Evolutionary conservation across 2,797 vertebrate species (phyloP).

Genomic region (Propithecus perrieri): DNA sequence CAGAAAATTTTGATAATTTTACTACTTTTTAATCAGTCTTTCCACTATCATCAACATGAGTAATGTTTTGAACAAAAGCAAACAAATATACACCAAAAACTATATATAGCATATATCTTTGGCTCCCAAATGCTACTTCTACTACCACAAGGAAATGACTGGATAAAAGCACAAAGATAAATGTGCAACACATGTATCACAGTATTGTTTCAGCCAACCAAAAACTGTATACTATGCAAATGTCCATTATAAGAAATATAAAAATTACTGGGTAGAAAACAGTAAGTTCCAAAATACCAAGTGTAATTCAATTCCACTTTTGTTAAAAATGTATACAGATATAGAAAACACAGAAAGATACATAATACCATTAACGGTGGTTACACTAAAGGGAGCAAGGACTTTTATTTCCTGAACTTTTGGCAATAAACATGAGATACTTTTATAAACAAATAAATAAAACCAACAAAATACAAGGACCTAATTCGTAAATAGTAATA

Average conservation of each 20-base stretch:
- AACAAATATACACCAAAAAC: constrained; percentile 11
- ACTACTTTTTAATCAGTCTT: constrained; percentile 23
- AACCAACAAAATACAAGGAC: neutral
- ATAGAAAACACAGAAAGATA: neutral
- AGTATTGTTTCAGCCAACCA: constrained; percentile 11
- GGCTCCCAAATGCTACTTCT: constrained; percentile 47
- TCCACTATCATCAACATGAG: neutral
- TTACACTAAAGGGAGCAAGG: neutral
- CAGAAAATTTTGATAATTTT: constrained; percentile 32
- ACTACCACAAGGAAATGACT: constrained; percentile 36
- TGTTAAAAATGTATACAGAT: neutral
- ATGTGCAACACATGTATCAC: neutral
- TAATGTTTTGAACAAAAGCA: constrained; percentile 43
- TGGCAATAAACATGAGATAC: neutral
- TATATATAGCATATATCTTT: constrained; percentile 2
- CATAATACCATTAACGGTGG: neutral
- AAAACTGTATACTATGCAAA: constrained; percentile 8
- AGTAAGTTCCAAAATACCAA: constrained; percentile 1
- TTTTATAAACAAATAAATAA: constrained; percentile 34
- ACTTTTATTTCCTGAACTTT: constrained; percentile 35
- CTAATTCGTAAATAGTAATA: constrained; percentile 17
- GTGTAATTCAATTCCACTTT: constrained; percentile 25
- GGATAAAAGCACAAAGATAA: constrained; percentile 16
- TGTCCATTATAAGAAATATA: neutral
- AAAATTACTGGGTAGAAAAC: constrained; percentile 26